phyloP scores from a whole-genome alignment of 2,797 vertebrate genomes.

The Clamator glandarius region DNA sequence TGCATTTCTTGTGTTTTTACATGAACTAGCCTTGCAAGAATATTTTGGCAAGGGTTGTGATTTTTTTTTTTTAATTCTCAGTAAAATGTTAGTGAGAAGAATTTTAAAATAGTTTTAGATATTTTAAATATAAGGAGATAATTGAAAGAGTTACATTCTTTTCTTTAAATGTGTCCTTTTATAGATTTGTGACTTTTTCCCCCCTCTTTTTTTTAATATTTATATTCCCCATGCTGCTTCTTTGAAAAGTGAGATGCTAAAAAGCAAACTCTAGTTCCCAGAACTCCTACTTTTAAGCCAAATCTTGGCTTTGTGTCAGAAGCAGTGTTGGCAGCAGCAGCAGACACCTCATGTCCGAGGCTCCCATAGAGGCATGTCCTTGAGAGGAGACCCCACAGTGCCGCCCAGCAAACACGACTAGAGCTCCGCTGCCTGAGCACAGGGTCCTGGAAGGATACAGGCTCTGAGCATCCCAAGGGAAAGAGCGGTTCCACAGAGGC shows the following conservation, averaged over 20 bases:
- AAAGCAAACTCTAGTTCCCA: neutral
- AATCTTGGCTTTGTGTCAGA: neutral
- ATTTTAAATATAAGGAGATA: neutral
- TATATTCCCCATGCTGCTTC: fast-evolving
- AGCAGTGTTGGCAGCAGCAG: neutral
- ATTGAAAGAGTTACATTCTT: neutral
- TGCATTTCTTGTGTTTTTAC: neutral
- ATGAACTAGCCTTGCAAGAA: neutral
- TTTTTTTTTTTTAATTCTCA: neutral
- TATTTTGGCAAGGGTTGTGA: neutral
- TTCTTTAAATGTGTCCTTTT: neutral
- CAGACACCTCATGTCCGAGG: neutral
- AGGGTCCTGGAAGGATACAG: neutral
- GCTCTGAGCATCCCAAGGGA: neutral
- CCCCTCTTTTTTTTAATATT: neutral
- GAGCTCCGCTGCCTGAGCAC: neutral
- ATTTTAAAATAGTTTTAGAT: neutral
- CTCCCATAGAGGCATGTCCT: neutral
- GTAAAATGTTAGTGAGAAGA: neutral
- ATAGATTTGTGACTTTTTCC: neutral
- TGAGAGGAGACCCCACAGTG: neutral
- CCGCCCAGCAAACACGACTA: neutral
- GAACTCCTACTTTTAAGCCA: neutral
- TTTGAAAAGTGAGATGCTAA: neutral
- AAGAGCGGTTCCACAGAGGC: too few species aligned